A percentile compares a stretch with the other conserved stretches of the same genome.
Evolutionary conservation across 2,888 invertebrate genomes (phyloP).

Genomic region (Petrolisthes cinctipes): DNA sequence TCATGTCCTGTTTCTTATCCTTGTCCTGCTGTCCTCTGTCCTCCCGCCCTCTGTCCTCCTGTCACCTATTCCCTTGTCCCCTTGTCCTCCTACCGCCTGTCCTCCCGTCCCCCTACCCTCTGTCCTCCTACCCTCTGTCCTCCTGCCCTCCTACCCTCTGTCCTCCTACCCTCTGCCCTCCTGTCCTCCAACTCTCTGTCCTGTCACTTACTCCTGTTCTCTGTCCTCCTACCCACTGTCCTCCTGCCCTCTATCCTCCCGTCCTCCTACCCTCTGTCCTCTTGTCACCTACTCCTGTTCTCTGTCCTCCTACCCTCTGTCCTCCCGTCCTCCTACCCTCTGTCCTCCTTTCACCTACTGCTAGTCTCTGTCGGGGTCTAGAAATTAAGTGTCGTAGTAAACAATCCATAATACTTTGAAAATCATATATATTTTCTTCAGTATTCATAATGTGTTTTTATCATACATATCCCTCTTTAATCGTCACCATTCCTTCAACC

Average conservation of each 20-base stretch:
- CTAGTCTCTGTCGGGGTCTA: too few relatives aligned
- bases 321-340: background rate
- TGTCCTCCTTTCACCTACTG: background rate
- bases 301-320: background rate
- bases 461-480: too few relatives aligned
- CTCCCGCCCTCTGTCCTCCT: constrained; percentile 17
- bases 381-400: too few relatives aligned
- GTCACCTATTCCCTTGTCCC: background rate
- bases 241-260: background rate
- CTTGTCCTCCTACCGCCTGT: background rate
- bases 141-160: background rate
- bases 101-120: background rate
- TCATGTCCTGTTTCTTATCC: background rate
- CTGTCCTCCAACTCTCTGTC: constrained; percentile 1
- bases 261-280: background rate
- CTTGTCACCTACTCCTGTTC: background rate
- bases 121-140: background rate
- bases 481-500: too few relatives aligned
- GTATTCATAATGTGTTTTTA: too few relatives aligned
- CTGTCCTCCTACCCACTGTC: background rate
- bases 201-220: background rate
- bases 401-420: too few relatives aligned
- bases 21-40: constrained; percentile 25
- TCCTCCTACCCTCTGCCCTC: background rate
- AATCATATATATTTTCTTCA: too few relatives aligned